Conservation (phyloP, 1,140 invertebrate genomes). For the Drosophila micromelanica region DNA sequence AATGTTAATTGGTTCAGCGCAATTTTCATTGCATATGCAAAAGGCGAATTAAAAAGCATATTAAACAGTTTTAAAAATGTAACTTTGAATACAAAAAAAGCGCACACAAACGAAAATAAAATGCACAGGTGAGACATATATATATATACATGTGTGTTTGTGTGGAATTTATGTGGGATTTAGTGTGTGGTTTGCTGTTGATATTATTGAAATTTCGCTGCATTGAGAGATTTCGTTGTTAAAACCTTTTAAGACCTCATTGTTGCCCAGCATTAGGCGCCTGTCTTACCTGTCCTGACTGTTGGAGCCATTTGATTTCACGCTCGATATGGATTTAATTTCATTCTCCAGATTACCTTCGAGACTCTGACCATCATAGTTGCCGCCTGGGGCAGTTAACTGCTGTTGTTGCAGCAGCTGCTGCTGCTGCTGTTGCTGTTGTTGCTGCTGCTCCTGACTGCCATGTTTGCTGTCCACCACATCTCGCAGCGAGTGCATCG, state of each 20-base stretch:
- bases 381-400: constrained; percentile 20
- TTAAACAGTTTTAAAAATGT: constrained; percentile 20
- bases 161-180: constrained; percentile 1
- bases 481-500: constrained; percentile 60
- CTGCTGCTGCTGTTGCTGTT: constrained; percentile 1
- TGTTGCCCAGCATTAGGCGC: constrained; percentile 37
- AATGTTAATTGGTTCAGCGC: constrained; percentile 22
- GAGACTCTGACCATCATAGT: constrained; percentile 69
- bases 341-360: constrained; percentile 90
- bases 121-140: constrained; percentile 23
- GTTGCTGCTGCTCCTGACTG: constrained; percentile 34
- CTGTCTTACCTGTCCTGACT: constrained; percentile 85
- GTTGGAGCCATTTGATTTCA: constrained; percentile 87
- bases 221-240: constrained; percentile 5
- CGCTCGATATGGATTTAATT: constrained; percentile 88
- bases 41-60: constrained; percentile 1
- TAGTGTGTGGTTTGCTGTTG: constrained; percentile 8
- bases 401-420: constrained; percentile 4
- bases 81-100: constrained; percentile 14
- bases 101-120: constrained; percentile 28
- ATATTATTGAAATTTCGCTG: constrained; percentile 22
- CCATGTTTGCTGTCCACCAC: constrained; percentile 66
- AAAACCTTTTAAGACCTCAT: not conserved
- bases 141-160: not conserved
- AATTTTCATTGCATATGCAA: constrained; percentile 5